Evolutionary conservation across 1,140 invertebrate genomes (phyloP).

Genomic region (Dendroctonus ponderosae): DNA sequence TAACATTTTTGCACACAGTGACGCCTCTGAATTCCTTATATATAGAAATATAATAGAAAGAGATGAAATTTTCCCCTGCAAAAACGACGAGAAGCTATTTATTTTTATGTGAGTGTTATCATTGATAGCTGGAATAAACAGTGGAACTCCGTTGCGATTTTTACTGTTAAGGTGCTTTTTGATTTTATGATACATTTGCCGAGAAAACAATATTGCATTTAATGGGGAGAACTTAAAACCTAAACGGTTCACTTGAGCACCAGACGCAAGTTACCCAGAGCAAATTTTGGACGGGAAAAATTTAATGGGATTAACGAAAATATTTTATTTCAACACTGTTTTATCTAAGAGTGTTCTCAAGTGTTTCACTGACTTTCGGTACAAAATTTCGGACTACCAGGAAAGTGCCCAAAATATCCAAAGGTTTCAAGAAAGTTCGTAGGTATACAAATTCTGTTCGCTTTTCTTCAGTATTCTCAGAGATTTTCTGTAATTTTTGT

Average conservation of each 20-base stretch:
- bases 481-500: too few relatives aligned
- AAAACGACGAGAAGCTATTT: slow-evolving; percentile 40
- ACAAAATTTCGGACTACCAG: too few relatives aligned
- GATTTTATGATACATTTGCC: slow-evolving; percentile 37
- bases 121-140: slow-evolving; percentile 39
- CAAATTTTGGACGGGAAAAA: too few relatives aligned
- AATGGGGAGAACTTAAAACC: slow-evolving; percentile 27
- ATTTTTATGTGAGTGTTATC: slow-evolving; percentile 46
- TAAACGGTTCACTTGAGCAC: neutral
- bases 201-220: slow-evolving; percentile 36
- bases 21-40: slow-evolving; percentile 16
- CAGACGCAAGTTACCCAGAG: too few relatives aligned
- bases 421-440: too few relatives aligned
- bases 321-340: too few relatives aligned
- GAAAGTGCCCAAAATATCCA: too few relatives aligned
- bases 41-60: slow-evolving; percentile 29
- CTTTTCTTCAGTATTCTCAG: too few relatives aligned
- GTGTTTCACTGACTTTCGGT: too few relatives aligned
- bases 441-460: too few relatives aligned
- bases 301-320: too few relatives aligned
- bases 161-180: slow-evolving; percentile 36
- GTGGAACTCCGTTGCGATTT: slow-evolving; percentile 37
- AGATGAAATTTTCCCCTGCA: slow-evolving; percentile 24
- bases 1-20: neutral
- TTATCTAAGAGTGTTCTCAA: too few relatives aligned